Evolutionary conservation across 1,140 invertebrate genomes (phyloP), one percentile per base, ranked within the genome.

Genomic region (Zeugodacus cucurbitae): DNA sequence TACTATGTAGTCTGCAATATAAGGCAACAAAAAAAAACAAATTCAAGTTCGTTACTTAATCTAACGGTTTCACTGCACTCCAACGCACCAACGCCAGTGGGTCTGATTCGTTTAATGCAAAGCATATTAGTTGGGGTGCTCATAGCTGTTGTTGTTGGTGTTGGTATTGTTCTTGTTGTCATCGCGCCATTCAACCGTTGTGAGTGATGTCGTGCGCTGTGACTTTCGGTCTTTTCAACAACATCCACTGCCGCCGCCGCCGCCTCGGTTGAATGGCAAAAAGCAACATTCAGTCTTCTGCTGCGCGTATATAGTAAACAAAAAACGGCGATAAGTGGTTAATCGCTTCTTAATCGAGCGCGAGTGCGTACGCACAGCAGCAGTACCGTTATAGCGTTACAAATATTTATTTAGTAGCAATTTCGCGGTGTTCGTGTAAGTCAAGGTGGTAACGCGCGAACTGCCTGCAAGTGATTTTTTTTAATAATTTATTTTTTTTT

Each of bases 321-420:
- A 82, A 48, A 48, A 82, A 54, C 41, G 41, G 74, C 26, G 41
- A 48, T 82, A 20, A 48, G 74, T 48, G 34, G 41, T 82, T 82
- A 82, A 82, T 82, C 74, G 74, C 44, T 82, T 82, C 37, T 82
- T 82, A 82, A 82, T 82, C 74, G 74, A 82, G 74, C 74, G 74
- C n/a, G 74, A 82, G 74, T 82, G 74, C 44, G 74, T 82, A 82
- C 41, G 74, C 11, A 82, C 3, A 37, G 22, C n/a, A n/a, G n/a
- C n/a, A n/a, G n/a, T 74, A 41, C 14, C 17, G 17, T 74, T 37
- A 14, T 74, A 22, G 26, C 8, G 32, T n/a, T n/a, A 74, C 64
- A 32, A 34, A 37, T 74, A 74, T 74, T 74, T 74, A 74, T 32
- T 74, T 74, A 74, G 67, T 37, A 41, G 17, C 67, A 74, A 22